Evolutionary conservation across 2,888 invertebrate species (phyloP).

Genomic region (Lycophotia porphyrea): DNA sequence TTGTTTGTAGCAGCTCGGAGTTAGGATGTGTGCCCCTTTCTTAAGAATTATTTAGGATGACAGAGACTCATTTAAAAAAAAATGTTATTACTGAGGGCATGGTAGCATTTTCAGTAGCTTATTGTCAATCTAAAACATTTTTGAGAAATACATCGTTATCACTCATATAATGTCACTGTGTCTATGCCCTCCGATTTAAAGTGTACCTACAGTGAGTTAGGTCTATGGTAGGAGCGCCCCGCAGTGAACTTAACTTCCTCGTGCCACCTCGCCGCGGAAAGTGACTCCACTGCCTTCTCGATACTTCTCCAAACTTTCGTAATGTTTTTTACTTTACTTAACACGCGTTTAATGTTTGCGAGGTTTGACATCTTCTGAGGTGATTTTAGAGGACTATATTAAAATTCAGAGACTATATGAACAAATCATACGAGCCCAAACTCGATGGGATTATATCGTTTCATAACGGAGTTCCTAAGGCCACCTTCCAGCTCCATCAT

Average conservation of each 20-base stretch:
- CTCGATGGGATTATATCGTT: too few species aligned
- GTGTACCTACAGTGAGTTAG: conserved; percentile 15
- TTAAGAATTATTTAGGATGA: neutral
- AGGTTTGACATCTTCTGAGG: neutral
- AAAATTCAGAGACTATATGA: too few species aligned
- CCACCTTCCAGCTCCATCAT: too few species aligned
- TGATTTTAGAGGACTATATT: neutral
- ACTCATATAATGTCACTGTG: neutral
- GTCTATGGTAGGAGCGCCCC: conserved; percentile 16
- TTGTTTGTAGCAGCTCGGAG: too few species aligned
- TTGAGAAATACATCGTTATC: neutral
- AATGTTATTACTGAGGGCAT: too few species aligned
- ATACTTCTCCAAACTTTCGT: conserved; percentile 16
- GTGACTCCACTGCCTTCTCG: conserved; percentile 12
- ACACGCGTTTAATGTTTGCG: neutral
- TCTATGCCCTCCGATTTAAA: neutral
- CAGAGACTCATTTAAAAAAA: neutral
- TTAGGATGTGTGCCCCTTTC: too few species aligned
- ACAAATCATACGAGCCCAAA: too few species aligned
- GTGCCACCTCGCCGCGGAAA: conserved; percentile 24
- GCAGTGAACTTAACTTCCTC: conserved; percentile 50
- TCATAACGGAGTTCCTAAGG: too few species aligned
- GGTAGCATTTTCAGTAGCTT: neutral
- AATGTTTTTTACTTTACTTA: neutral
- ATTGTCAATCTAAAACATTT: neutral